Evolutionary conservation across 1,140 invertebrate genomes (phyloP), one percentile per base, ranked within the genome.

Genomic region (Drosophila orosa): DNA sequence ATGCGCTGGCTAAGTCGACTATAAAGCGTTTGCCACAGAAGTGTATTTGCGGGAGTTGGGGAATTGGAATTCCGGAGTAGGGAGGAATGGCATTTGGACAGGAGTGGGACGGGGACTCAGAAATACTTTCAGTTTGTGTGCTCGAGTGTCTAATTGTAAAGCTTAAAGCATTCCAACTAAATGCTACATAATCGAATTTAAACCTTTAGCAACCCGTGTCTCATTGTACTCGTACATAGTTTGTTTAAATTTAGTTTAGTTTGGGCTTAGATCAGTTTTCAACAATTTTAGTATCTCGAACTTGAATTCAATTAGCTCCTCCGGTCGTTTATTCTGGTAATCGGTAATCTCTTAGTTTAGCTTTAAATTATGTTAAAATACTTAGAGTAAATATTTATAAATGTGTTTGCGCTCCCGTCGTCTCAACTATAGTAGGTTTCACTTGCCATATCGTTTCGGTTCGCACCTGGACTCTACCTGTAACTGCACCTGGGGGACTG

Each of bases 351-450:
- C 74, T 82, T 73, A 73, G 59, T 48, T 63, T 79, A 68, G 60
- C 31, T 69, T 83, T 89, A 86, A 71, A 84, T 84, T 86, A 89
- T 56, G 59, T 89, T 86, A 86, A 86, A 86, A 86, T 87, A 86
- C 82, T 86, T 87, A 86, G 44, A 57, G 62, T 85, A 82, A 61
- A 62, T 75, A 85, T 87, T 76, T 76, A 87, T 86, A 83, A 86
- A 83, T 86, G 76, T 58, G 72, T 78, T 75, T 81, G 68, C 68
- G 68, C 67, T 71, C 48, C 42, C 39, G 39, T 35, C 17, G 35
- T 24, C 31, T 50, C 31, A 37, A 37, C 29, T 25, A 48, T 29
- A n/a, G 45, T 40, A 29, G 48, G 57, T 33, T 75, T 65, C 61
- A 75, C 71, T 75, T 76, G 55, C 62, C 63, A 47, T 56, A 33